Base-by-base conservation (phyloP, 2,888 invertebrate genomes). In the Sphaeridia pumilis region DNA sequence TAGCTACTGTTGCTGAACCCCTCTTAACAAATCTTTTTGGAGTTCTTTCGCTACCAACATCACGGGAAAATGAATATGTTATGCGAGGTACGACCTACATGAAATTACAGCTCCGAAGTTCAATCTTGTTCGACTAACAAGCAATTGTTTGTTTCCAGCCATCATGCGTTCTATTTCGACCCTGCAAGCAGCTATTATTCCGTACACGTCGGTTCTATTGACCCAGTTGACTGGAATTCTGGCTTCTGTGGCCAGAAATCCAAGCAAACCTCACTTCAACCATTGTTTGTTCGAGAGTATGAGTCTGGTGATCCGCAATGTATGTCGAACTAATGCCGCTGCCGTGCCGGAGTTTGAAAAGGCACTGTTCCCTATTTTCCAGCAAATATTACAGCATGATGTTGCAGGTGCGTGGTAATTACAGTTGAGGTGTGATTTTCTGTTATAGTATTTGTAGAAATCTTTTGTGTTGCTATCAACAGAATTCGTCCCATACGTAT, bases 401-500 rank as follows among this genome's bases (percentile, higher is more conserved):
- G 84, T 90, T 26, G 84, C 87, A 78, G 87, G 87, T 86, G n/a
- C n/a, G n/a, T n/a, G n/a, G n/a, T n/a, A n/a, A n/a, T n/a, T n/a
- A n/a, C n/a, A n/a, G n/a, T n/a, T n/a, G n/a, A n/a, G n/a, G n/a
- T n/a, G n/a, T n/a, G n/a, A n/a, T n/a, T n/a, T n/a, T n/a, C n/a
- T n/a, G n/a, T n/a, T n/a, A n/a, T n/a, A n/a, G n/a, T n/a, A n/a
- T n/a, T n/a, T n/a, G n/a, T n/a, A n/a, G n/a, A n/a, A n/a, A n/a
- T n/a, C n/a, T n/a, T n/a, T n/a, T n/a, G n/a, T 38, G 7, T 38
- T 38, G 17, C 38, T 12, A 17, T 38, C 20, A 67, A 49, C 77
- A 81, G 97, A 97, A 71, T 95, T 98, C 74, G 87, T 95, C 73
- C 97, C 97, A 0, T 98, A 98, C 72, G 90, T 94, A 44, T 95